Base-by-base conservation (phyloP, 92 coral and sea anemone species). In the Palythoa caribaeorum region DNA sequence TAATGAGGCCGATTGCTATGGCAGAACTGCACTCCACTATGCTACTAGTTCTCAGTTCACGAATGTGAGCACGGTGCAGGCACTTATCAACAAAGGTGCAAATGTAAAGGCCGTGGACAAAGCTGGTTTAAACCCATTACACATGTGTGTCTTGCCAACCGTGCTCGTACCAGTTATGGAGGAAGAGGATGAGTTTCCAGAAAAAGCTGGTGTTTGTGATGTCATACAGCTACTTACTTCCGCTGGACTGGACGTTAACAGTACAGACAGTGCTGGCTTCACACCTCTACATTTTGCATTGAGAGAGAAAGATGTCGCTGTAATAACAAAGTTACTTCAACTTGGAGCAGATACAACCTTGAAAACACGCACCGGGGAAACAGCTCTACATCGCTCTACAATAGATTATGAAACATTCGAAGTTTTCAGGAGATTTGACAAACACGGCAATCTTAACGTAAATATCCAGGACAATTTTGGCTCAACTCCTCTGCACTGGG, bases 401-500 rank as follows among this genome's bases (percentile, higher is more conserved):
- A 75, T 86, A 86, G 89, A 86, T 86, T 73, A 86, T 75, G 89
- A 86, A 86, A 75, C 89, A 59, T 86, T 86, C 60, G 89, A 86
- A 86, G 83, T 80, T 20, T 86, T 86, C 83, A 86, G 71, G 89
- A 86, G 83, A 86, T 86, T 86, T 86, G 83, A 75, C 83, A 86
- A 86, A 86, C 89, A 86, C 83, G 83, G 38, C 83, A 74, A 57
- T 38, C 83, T 59, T 86, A 76, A 88, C 73, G 81, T 88, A 55
- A 91, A 91, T 55, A 62, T 55, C 84, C 94, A 88, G 79, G 94
- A 91, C 91, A 77, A 83, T 77, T 91, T 87, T 87, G 89, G 89
- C 71, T 91, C 94, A 83, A 91, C 94, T 47, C 91, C 94, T 74
- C 83, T 91, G 83, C 94, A 91, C 89, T 91, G 89, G 89, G 94